Percentiles rank a stretch among this genome's conserved stretches.
Conservation (phyloP, 2,113 vertebrate genomes). For the Toxostoma redivivum region DNA sequence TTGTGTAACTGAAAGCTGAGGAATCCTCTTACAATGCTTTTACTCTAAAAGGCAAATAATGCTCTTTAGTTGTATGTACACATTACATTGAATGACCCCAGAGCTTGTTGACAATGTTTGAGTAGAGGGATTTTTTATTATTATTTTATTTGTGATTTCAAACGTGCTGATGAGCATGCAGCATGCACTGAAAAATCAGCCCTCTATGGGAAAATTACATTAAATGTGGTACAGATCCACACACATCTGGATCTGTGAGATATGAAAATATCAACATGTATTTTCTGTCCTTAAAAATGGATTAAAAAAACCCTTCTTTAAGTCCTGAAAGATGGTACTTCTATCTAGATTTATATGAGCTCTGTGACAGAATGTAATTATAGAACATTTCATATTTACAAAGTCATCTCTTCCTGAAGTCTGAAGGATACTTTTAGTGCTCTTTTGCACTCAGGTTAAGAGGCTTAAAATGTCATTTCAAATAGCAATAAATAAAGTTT, state of each 20-base stretch:
- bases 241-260: no score
- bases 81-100: not conserved
- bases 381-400: not conserved
- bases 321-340: not conserved
- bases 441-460: not conserved
- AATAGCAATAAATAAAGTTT: not conserved
- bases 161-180: not conserved
- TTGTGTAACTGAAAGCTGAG: not conserved
- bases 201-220: not conserved
- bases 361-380: not conserved
- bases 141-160: not conserved
- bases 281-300: not conserved
- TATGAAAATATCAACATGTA: not conserved
- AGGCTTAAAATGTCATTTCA: not conserved
- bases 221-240: rapidly evolving
- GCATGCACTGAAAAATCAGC: not conserved
- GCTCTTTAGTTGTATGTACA: not conserved
- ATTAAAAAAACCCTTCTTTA: not conserved
- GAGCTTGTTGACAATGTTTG: not conserved
- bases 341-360: not conserved
- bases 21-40: not conserved
- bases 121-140: not conserved
- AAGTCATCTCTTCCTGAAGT: not conserved
- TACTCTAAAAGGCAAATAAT: not conserved
- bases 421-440: not conserved